A percentile compares a stretch with the other conserved stretches of the same genome.
phyloP scores from a whole-genome alignment of 2,113 vertebrate genomes.

The Hoplias malabaricus region DNA sequence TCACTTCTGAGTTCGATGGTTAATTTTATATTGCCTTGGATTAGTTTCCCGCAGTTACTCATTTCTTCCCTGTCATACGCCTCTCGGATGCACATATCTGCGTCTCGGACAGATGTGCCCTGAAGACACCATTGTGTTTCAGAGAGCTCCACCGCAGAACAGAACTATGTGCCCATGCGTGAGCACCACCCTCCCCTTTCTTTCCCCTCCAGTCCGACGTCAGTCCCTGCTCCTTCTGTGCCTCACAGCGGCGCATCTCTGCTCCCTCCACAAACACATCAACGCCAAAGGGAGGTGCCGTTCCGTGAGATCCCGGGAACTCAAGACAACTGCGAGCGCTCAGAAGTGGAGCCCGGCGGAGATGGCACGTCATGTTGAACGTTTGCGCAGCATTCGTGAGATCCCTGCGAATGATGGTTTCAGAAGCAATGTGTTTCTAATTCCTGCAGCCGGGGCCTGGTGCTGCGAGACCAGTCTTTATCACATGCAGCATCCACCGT shows the following conservation, averaged over 20 bases:
- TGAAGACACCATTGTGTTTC: slow-evolving; percentile 34
- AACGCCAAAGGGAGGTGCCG: slow-evolving; percentile 48
- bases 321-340: slow-evolving; percentile 46
- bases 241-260: too few relatives aligned
- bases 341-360: slow-evolving; percentile 44
- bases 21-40: slow-evolving; percentile 49
- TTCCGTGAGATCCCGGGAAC: slow-evolving; percentile 55
- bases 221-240: slow-evolving; percentile 40
- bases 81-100: slow-evolving; percentile 33
- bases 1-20: slow-evolving; percentile 38
- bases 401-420: slow-evolving; percentile 48
- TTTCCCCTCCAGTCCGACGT: slow-evolving; percentile 41
- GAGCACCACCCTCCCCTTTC: slow-evolving; percentile 23
- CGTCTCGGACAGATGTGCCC: slow-evolving; percentile 39
- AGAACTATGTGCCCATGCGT: slow-evolving; percentile 7
- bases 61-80: slow-evolving; percentile 42
- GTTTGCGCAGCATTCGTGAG: slow-evolving; percentile 48
- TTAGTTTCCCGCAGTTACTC: slow-evolving; percentile 45
- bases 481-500: slow-evolving; percentile 52
- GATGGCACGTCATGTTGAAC: slow-evolving; percentile 51
- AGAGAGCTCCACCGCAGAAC: slow-evolving; percentile 2
- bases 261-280: slow-evolving; percentile 34
- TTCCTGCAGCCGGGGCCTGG: slow-evolving; percentile 48
- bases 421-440: slow-evolving; percentile 58
- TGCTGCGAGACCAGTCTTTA: slow-evolving; percentile 51